Conservation (phyloP, 1,140 invertebrate species). For the Macrostomum lignano region DNA sequence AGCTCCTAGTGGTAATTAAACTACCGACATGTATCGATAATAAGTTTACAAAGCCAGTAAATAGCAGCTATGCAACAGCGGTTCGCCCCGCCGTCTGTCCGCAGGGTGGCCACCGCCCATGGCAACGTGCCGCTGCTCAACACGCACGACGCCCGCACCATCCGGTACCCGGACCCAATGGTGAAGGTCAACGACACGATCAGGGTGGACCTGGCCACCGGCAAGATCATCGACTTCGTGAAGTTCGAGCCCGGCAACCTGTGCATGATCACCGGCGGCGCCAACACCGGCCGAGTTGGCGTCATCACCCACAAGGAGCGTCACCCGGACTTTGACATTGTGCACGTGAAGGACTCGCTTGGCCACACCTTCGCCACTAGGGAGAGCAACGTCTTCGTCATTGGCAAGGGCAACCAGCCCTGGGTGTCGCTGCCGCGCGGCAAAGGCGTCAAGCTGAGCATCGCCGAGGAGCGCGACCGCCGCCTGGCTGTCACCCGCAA, state of each 20-base stretch:
- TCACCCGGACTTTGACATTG: constrained; percentile 96
- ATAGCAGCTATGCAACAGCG: no score
- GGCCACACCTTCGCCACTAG: constrained; percentile 92
- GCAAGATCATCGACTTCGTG: constrained; percentile 87
- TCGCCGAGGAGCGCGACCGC: constrained; percentile 93
- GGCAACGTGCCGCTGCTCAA: constrained; percentile 80
- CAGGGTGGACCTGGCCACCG: constrained; percentile 65
- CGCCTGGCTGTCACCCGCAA: no score
- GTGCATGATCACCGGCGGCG: constrained; percentile 94
- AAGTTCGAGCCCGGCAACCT: constrained; percentile 89
- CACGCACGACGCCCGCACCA: constrained; percentile 86
- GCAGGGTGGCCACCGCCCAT: no score
- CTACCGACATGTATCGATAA: no score
- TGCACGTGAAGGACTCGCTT: constrained; percentile 78
- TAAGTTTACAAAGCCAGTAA: no score
- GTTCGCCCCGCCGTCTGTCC: no score
- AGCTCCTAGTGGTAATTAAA: no score
- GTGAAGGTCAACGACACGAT: constrained; percentile 90
- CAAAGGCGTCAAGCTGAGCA: constrained; percentile 77
- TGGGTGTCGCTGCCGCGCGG: constrained; percentile 83
- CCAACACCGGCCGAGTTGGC: constrained; percentile 96
- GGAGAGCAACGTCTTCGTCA: constrained; percentile 90
- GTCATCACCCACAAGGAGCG: constrained; percentile 78
- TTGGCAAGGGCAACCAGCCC: constrained; percentile 82
- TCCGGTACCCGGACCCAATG: constrained; percentile 85